A percentile compares a stretch with the other conserved stretches of the same genome.
Evolutionary conservation across 2,113 vertebrate genomes (phyloP).

Genomic region (Holacanthus passer): DNA sequence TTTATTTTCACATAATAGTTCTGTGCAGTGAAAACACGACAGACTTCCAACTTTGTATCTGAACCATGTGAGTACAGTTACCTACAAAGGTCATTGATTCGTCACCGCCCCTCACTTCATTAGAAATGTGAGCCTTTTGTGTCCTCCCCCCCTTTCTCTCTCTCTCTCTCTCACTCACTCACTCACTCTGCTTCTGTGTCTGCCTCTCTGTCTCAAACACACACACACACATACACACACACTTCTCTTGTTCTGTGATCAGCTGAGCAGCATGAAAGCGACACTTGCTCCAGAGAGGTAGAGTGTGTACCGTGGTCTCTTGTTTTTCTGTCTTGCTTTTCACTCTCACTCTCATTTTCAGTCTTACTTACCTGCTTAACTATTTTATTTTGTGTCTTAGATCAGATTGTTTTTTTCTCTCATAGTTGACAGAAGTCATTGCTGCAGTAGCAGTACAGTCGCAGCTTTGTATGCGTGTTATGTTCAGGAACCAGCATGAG

Average conservation of each 20-base stretch:
- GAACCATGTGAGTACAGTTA: conserved; percentile 8
- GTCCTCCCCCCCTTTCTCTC: conserved; percentile 15
- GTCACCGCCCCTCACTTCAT: conserved; percentile 57
- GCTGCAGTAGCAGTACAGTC: conserved; percentile 3
- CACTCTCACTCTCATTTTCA: conserved; percentile 21
- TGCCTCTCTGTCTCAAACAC: not conserved
- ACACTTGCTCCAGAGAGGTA: conserved; percentile 69
- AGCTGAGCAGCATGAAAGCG: conserved; percentile 68
- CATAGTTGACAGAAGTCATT: conserved; percentile 4
- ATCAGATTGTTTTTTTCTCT: not conserved
- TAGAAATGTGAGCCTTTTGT: conserved; percentile 65
- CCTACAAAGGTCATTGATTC: conserved; percentile 42
- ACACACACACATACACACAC: conserved; percentile 10
- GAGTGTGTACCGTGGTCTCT: conserved; percentile 35
- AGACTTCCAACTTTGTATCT: not conserved
- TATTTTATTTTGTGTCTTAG: conserved; percentile 5
- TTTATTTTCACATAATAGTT: not conserved
- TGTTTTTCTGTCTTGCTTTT: conserved; percentile 26
- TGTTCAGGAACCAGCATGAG: not conserved
- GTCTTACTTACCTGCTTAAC: not conserved
- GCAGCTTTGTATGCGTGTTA: not conserved
- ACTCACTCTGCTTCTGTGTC: not conserved
- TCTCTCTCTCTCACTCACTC: not conserved
- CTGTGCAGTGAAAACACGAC: no score
- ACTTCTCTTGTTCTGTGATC: conserved; percentile 67